Evolutionary conservation across 1,140 invertebrate genomes (phyloP).

Genomic region (Zaprionus capensis): DNA sequence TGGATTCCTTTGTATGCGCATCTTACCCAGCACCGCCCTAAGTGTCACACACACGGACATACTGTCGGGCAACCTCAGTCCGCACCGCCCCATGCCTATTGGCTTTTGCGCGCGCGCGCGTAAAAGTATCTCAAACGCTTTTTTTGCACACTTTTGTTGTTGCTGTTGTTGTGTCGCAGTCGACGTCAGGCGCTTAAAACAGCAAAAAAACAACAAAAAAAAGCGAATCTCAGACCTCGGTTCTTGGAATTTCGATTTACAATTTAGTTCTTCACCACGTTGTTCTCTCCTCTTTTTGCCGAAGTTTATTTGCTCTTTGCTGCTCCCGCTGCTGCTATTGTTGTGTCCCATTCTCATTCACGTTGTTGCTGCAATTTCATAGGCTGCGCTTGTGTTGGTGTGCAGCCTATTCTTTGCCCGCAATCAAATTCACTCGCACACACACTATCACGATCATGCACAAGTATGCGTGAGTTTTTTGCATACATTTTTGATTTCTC

Average conservation of each 20-base stretch:
- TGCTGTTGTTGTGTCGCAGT: conserved; percentile 17
- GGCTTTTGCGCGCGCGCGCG: conserved; percentile 65
- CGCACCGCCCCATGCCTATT: conserved; percentile 42
- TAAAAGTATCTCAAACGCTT: conserved; percentile 75
- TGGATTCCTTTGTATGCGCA: conserved; percentile 41
- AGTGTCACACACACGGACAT: conserved; percentile 31
- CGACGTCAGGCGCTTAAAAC: conserved; percentile 49
- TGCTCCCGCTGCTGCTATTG: conserved; percentile 60
- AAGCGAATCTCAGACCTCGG: conserved; percentile 63
- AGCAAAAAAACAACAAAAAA: conserved; percentile 10
- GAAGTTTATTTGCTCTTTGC: conserved; percentile 41
- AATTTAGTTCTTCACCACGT: conserved; percentile 72
- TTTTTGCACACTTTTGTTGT: conserved; percentile 52
- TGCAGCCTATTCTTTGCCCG: conserved; percentile 67
- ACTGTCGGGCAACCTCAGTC: conserved; percentile 29
- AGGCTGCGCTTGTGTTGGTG: conserved; percentile 42
- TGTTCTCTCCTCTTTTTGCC: conserved; percentile 32
- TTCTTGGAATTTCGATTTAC: conserved; percentile 83
- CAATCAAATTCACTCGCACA: conserved; percentile 61
- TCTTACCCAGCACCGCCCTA: conserved; percentile 38
- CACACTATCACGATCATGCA: neutral
- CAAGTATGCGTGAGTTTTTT: conserved; percentile 51
- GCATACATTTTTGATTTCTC: conserved; percentile 67
- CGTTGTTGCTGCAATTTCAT: conserved; percentile 75
- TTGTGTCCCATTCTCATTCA: conserved; percentile 70